Percentiles rank a stretch among this genome's conserved stretches.
Conservation (phyloP, 1,140 invertebrate genomes). For the Hylyphantes graminicola region DNA sequence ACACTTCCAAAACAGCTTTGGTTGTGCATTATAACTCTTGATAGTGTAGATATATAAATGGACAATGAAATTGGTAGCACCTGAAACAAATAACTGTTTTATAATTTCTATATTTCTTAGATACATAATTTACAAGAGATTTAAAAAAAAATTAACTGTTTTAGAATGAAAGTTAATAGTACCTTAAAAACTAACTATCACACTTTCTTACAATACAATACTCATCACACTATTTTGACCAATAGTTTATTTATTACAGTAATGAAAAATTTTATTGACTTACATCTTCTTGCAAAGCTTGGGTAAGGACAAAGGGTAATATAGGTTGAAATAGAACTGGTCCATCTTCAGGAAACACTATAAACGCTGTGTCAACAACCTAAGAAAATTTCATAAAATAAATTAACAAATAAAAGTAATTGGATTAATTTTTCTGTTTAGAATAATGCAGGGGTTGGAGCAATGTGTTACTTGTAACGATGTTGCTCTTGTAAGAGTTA, state of each 20-base stretch:
- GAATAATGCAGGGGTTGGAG: background rate
- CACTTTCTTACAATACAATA: too few relatives aligned
- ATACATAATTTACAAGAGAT: conserved; percentile 5
- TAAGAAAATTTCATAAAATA: conserved; percentile 35
- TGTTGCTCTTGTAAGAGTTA: too few relatives aligned
- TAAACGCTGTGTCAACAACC: conserved; percentile 67
- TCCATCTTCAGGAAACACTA: conserved; percentile 70
- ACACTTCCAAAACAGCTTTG: conserved; percentile 70
- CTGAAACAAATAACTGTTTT: conserved; percentile 66
- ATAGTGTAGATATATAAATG: conserved; percentile 81
- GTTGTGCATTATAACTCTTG: conserved; percentile 80
- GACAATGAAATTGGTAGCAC: conserved; percentile 80
- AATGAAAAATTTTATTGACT: conserved; percentile 74
- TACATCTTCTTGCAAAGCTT: conserved; percentile 74
- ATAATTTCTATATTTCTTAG: too few relatives aligned
- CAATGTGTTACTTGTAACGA: background rate
- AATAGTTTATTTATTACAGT: conserved; percentile 64
- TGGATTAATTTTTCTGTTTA: background rate
- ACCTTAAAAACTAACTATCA: background rate
- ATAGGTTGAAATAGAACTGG: conserved; percentile 67
- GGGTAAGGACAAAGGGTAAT: conserved; percentile 66
- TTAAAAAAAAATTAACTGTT: conserved; percentile 5
- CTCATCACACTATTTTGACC: too few relatives aligned
- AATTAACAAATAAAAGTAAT: background rate
- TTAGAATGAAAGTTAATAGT: background rate